A percentile compares a stretch with the other conserved stretches of the same genome.
Evolutionary conservation across 2,113 vertebrate species (phyloP).

Genomic region (Onychostruthus taczanowskii): DNA sequence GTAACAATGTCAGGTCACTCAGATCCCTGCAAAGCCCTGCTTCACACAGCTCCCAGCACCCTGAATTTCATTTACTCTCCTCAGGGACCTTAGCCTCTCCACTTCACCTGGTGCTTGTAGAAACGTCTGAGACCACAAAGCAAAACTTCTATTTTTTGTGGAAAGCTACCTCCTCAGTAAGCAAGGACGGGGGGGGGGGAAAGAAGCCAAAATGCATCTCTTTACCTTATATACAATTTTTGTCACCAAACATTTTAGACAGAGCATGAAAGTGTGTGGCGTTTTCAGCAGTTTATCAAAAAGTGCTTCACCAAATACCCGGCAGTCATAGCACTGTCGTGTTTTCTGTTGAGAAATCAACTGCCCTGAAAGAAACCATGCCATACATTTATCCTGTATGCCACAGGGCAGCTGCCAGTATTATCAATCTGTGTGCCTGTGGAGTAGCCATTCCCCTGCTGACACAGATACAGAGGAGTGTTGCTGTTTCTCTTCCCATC

Average conservation of each 20-base stretch:
- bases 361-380: neutral
- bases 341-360: neutral
- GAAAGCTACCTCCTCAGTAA: neutral
- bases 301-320: neutral
- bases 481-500: neutral
- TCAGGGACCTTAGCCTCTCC: neutral
- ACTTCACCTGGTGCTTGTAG: neutral
- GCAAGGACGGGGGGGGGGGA: accelerated
- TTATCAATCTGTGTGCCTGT: neutral
- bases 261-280: neutral
- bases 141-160: neutral
- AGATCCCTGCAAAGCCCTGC: neutral
- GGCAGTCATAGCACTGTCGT: neutral
- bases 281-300: neutral
- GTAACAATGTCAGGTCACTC: neutral
- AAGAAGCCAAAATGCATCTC: neutral
- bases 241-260: neutral
- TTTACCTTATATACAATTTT: neutral
- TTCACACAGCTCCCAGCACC: neutral
- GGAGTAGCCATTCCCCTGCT: neutral
- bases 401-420: neutral
- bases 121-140: neutral
- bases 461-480: neutral
- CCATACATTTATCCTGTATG: neutral
- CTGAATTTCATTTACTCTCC: neutral